Base-by-base conservation (phyloP, 1,140 invertebrate species). In the Drosophila lacteicornis region DNA sequence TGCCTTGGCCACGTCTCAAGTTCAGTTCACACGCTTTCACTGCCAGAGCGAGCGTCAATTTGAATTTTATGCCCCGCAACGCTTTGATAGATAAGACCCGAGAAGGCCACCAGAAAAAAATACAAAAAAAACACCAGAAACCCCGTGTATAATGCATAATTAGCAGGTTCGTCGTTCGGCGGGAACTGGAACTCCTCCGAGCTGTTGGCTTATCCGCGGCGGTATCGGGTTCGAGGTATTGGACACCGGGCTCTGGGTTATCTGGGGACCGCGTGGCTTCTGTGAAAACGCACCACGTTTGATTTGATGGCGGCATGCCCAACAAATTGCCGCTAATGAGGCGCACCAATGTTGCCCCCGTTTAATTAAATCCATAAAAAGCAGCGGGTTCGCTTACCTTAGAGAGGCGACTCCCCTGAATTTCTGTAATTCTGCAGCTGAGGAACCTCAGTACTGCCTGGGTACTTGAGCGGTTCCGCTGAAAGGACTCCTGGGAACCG, bases 11-110 rank as follows among this genome's bases (percentile, higher is more conserved):
- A 71, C 59, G 79, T 84, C 80, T 85, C 88, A 88, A 91, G 88
- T 91, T 91, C 79, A 88, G 88, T 91, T 91, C 88, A 91, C 88
- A 91, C 88, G 88, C 88, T 91, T 91, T 91, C 88, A 91, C 88
- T 91, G 80, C 17, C 79, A 50, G 56, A 66, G 66, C 57, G 56
- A 66, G 66, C 57, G 82, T 85, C 85, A 81, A 81, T 75, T 75
- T 90, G 51, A 81, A 85, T 85, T 85, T 75, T 62, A 81, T 86
- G 79, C 63, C 65, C 47, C 67, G 53, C 58, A 56, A 88, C 67
- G 43, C 60, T 73, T 67, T 83, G 77, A 80, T 86, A 82, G 75
- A 86, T 87, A 80, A 70, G 67, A 33, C 65, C 49, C 25, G 36
- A n/a, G 38, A 38, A 9, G 36, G 38, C 65, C 49, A 15, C 36